Evolutionary conservation across 1,140 invertebrate genomes (phyloP), one percentile per base, ranked within the genome.

Genomic region (Megathymus violae): DNA sequence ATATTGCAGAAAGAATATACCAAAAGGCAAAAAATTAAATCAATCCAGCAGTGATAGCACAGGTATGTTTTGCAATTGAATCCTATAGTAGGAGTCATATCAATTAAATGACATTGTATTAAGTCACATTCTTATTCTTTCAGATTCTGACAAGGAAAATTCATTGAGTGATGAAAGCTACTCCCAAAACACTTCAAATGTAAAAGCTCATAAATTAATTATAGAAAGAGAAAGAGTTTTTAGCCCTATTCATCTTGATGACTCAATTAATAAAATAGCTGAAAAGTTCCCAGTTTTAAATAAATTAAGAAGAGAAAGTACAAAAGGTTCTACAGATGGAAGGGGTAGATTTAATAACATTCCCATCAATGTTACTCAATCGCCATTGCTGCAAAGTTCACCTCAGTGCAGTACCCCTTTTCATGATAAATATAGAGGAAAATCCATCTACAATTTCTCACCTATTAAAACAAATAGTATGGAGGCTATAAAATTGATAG

Each of bases 121-220:
- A 41, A 16, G 15, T 36, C 10, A 59, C 36, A 47, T 31, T 59
- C 50, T 40, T 43, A 22, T 7, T 16, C 15, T 78, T 82, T 61
- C 62, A 88, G 87, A 78, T 61, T 85, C 79, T 38, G 77, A 84
- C 22, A 88, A 89, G 70, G 87, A 87, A 76, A 89, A 88, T 46
- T 64, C 70, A 15, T 47, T 38, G 15, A 11, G 15, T 31, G 64
- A 73, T 62, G 25, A 51, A 27, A 50, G 27, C 13, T 56, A 64
- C 27, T 64, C 59, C 31, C 51, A 43, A 58, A 75, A 88, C 56
- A 44, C 40, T 17, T 75, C 77, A 36, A 76, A 89, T 61, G 72
- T 89, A 41, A 68, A 65, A 64, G 36, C 72, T 56, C 74, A 88
- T 60, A 62, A 83, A 64, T 62, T 89, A 46, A 13, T 80, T 16